These are phyloP conservation scores for Sebastes hubbsi DNA, from an alignment of 2,797 vertebrate genomes.

Conservation along the genomic window DNA sequence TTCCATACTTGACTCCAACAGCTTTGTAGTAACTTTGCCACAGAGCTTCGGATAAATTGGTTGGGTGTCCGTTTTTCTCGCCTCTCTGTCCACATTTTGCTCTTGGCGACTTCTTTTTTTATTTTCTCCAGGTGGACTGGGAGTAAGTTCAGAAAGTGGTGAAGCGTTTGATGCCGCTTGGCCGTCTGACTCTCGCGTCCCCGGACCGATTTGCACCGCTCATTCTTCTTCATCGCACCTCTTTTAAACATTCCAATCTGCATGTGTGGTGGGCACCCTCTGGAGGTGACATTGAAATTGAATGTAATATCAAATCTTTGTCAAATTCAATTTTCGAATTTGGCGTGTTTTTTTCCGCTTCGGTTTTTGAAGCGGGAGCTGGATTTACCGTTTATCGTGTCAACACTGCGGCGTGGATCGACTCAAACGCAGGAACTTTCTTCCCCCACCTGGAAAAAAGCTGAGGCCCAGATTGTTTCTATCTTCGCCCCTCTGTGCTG, in stretches of 20 bases:
- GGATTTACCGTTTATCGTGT: conserved; percentile 55
- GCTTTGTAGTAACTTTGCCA: conserved; percentile 53
- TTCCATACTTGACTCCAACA: conserved; percentile 27
- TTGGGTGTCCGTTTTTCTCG: conserved; percentile 36
- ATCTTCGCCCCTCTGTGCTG: conserved; percentile 52
- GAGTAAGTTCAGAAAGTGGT: conserved; percentile 63
- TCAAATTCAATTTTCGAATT: conserved; percentile 61
- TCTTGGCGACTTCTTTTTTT: conserved; percentile 40
- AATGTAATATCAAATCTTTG: conserved; percentile 70
- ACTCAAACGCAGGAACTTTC: conserved; percentile 59
- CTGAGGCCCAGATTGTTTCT: conserved; percentile 69
- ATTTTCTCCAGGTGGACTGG: conserved; percentile 21
- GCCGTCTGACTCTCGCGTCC: conserved; percentile 42
- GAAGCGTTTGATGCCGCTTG: conserved; percentile 69
- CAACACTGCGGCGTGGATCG: conserved; percentile 18
- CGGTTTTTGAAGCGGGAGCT: conserved; percentile 36
- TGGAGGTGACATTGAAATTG: conserved; percentile 72
- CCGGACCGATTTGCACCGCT: conserved; percentile 52
- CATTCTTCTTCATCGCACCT: conserved; percentile 62
- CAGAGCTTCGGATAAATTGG: conserved; percentile 58
- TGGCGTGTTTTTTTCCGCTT: conserved; percentile 5
- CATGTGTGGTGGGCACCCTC: conserved; percentile 52
- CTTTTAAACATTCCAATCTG: conserved; percentile 71
- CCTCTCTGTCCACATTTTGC: conserved; percentile 53
- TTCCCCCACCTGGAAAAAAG: conserved; percentile 55